Evolutionary conservation across 2,113 vertebrate species (phyloP), one percentile per base, ranked within the genome.

Genomic region (Misgurnus mizolepis): DNA sequence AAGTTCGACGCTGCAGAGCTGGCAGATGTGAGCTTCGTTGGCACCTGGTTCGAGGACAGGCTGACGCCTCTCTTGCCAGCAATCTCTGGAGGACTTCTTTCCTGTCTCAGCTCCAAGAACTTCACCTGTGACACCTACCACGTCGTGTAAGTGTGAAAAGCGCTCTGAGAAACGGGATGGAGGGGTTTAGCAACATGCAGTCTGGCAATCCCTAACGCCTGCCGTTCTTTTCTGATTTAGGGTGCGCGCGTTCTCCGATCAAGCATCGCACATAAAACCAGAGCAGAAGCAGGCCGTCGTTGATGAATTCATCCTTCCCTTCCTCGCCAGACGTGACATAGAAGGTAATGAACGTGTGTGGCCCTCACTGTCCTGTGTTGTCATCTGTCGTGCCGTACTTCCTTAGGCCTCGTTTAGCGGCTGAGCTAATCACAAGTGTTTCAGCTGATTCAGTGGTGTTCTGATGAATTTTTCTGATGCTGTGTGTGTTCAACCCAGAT

Each of bases 81-180:
- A 58, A 71, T 80, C 41, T 88, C 88, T 8, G 1, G 1, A 17
- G 81, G 84, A 39, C 86, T 88, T 76, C 85, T 90, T 2, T 79
- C 67, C 53, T 85, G 83, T 55, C 84, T 89, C 4, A 84, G 81
- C 78, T 58, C 74, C 67, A 87, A 81, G 61, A 81, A 85, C 77
- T 87, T 90, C 82, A 90, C 87, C 82, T 89, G 88, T 73, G n/a
- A 71, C 1, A 83, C 83, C 1, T 90, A 88, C 82, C 87, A 85
- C 40, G 72, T 45, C 71, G 83, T 87, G 88, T 90, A 90, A 85
- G 88, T 34, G 65, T 61, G 43, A 14, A 2, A 58, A n/a, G 49
- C 64, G 45, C 18, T 53, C 6, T 55, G 69, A 1, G 14, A 45
- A 7, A 58, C n/a, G 34, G n/a, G 39, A 41, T 22, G 55, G 27